Evolutionary conservation across 2,888 invertebrate species (phyloP), one percentile per base, ranked within the genome.

Genomic region (Hecatera dysodea): DNA sequence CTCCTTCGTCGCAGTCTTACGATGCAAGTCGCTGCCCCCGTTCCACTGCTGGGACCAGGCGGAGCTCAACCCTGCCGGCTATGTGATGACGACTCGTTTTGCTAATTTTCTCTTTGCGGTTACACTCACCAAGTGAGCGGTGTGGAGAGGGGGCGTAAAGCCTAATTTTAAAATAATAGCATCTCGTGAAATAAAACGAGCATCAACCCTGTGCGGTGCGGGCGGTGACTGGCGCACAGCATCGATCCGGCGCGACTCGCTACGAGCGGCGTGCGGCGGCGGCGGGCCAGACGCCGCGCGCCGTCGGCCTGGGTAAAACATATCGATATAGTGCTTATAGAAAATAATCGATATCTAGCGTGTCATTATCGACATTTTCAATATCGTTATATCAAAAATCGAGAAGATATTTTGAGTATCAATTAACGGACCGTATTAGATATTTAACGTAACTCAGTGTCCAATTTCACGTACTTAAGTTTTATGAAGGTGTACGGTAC

Each of bases 181-280:
- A 52, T 39, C 2, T 62, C 64, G 75, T 63, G 66, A 75, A 72
- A 76, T 80, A 77, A 70, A 60, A 64, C 57, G 75, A 50, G 65
- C 75, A 68, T 59, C 82, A 83, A 79, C 85, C 83, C 80, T 79
- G 70, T 27, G 50, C n/a, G 39, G 67, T 53, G 61, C 67, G 70
- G 75, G 46, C 76, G 67, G 81, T 81, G 85, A 75, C 81, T 81
- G 81, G 81, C 76, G 82, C 75, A 72, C 72, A 73, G 83, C 76
- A 92, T 92, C 91, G 92, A 92, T 92, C 92, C 88, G 92, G 89
- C 92, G 90, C 69, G 69, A 72, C 76, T 56, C 33, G 33, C 11
- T 15, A 27, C 19, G 7, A 12, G 22, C 8, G 36, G 56, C 17
- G 7, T 7, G 44, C 44, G 2, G 19, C 44, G 44, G 44, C 44